phyloP scores from a whole-genome alignment of 2,797 vertebrate species.

The Pantherophis alleghaniensis region DNA sequence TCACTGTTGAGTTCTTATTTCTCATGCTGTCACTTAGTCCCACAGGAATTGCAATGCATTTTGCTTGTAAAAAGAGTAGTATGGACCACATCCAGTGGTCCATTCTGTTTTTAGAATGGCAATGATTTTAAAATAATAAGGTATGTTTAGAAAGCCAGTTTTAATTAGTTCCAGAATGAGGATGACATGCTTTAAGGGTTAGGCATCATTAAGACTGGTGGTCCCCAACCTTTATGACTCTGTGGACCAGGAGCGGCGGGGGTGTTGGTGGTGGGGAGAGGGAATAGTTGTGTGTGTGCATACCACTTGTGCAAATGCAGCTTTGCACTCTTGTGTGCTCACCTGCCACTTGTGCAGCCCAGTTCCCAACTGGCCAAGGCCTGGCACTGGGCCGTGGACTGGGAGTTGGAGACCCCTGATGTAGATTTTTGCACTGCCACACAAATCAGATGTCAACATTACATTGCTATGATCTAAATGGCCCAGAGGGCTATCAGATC shows the following conservation, averaged over 20 bases:
- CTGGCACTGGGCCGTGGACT: not conserved
- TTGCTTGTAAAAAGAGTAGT: not conserved
- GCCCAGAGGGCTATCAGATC: not conserved
- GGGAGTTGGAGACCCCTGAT: not conserved
- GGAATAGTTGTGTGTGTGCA: not conserved
- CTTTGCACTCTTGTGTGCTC: not conserved
- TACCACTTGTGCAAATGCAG: not conserved
- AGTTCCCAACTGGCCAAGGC: not conserved
- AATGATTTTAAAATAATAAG: slow-evolving; percentile 25
- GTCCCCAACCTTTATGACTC: not conserved
- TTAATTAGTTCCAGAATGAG: slow-evolving; percentile 1
- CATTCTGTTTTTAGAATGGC: slow-evolving; percentile 38
- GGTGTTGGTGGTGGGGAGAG: not conserved
- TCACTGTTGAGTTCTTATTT: not conserved
- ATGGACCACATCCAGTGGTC: rapidly evolving
- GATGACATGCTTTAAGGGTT: slow-evolving; percentile 35
- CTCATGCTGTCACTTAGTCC: slow-evolving; percentile 14
- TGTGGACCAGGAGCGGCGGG: rapidly evolving
- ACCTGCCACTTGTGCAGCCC: not conserved
- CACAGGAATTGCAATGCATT: slow-evolving; percentile 14
- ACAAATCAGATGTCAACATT: slow-evolving; percentile 20
- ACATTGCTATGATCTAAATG: not conserved
- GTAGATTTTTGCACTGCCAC: slow-evolving; percentile 23
- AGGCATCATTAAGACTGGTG: not conserved
- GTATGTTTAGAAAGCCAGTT: slow-evolving; percentile 33